These are phyloP conservation scores for Cyclophora punctaria DNA, from an alignment of 2,888 invertebrate genomes.

Conservation along the genomic window DNA sequence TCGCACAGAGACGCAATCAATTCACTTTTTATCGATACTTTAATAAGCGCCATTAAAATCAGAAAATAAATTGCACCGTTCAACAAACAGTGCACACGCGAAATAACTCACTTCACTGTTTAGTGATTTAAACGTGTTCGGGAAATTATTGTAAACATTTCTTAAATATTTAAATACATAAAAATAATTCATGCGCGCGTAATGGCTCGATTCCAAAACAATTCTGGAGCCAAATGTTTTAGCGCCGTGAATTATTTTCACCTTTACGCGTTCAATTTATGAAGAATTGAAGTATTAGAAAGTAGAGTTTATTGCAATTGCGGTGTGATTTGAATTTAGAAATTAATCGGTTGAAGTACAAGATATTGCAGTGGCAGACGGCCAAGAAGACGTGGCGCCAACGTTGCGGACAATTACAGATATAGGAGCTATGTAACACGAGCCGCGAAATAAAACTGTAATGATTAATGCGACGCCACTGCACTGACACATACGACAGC, in stretches of 20 bases:
- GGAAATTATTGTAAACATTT: conserved; percentile 34
- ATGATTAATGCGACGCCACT: conserved; percentile 48
- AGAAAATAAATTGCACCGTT: conserved; percentile 21
- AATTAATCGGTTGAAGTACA: conserved; percentile 45
- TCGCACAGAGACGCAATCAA: conserved; percentile 31
- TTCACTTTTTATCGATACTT: conserved; percentile 38
- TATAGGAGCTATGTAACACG: conserved; percentile 49
- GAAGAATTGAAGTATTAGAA: conserved; percentile 31
- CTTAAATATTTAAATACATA: conserved; percentile 30
- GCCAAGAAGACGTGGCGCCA: conserved; percentile 64
- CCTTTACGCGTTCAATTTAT: conserved; percentile 23
- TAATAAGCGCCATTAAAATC: conserved; percentile 23
- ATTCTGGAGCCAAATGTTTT: conserved; percentile 21
- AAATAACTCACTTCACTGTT: conserved; percentile 13
- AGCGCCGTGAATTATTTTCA: conserved; percentile 26
- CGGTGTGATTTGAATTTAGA: conserved; percentile 39
- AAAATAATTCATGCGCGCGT: conserved; percentile 23
- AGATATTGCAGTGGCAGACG: conserved; percentile 53
- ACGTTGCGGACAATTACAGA: conserved; percentile 54
- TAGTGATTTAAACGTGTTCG: conserved; percentile 26
- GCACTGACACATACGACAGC: conserved; percentile 30
- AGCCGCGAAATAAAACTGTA: conserved; percentile 53
- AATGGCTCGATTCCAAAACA: conserved; percentile 41
- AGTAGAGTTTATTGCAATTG: conserved; percentile 35
- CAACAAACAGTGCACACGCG: conserved; percentile 20